A percentile compares a stretch with the other conserved stretches of the same genome.
Conservation (phyloP, 2,888 invertebrate species). For the Drosophila paranaensis region DNA sequence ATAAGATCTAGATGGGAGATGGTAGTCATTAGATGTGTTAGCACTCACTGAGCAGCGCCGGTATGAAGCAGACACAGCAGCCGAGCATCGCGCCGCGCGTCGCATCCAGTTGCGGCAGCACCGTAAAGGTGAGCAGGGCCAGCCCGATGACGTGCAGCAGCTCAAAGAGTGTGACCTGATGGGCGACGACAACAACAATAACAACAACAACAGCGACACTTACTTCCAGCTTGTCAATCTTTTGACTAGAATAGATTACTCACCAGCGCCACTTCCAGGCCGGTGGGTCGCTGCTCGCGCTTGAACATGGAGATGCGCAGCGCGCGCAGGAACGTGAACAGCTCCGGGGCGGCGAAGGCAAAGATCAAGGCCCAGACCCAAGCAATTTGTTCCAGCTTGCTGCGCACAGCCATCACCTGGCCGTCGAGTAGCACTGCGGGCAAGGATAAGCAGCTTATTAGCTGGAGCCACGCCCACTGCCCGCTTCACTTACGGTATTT, state of each 20-base stretch:
- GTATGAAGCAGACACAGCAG: conserved; percentile 93
- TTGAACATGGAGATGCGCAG: conserved; percentile 91
- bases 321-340: conserved; percentile 90
- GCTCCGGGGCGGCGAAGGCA: conserved; percentile 91
- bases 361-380: conserved; percentile 94
- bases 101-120: conserved; percentile 92
- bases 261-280: conserved; percentile 87
- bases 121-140: conserved; percentile 90
- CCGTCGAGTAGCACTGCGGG: conserved; percentile 47
- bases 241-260: conserved; percentile 59
- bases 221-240: conserved; percentile 51
- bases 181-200: conserved; percentile 18
- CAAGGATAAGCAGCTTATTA: conserved; percentile 10
- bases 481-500: conserved; percentile 77
- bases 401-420: conserved; percentile 48
- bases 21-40: conserved; percentile 13
- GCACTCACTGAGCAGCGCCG: conserved; percentile 89
- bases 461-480: too few species aligned
- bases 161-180: conserved; percentile 89
- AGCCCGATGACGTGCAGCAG: conserved; percentile 91
- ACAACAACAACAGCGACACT: conserved; percentile 10
- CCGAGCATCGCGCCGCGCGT: conserved; percentile 93
- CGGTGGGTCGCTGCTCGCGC: conserved; percentile 87
- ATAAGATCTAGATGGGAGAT: conserved; percentile 60
- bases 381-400: conserved; percentile 87